Base-by-base conservation (phyloP, 2,888 invertebrate species). In the Anodontia alba region DNA sequence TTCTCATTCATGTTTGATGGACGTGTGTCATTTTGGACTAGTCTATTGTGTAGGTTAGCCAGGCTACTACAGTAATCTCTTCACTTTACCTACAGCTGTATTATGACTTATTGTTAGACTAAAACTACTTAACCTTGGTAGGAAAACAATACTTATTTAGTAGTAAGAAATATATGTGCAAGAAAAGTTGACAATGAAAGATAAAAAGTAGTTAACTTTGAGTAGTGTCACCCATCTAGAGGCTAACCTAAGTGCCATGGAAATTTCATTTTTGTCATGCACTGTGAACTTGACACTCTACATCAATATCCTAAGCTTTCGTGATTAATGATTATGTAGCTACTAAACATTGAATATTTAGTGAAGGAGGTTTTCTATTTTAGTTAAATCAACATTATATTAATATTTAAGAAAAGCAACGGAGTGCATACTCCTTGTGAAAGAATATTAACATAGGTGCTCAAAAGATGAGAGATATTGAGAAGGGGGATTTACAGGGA, bases 241-340 rank as follows among this genome's bases (percentile, higher is more conserved):
- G 84, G 88, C 78, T 80, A 81, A 86, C 86, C 91, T 80, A 92
- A 91, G 90, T 92, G 92, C 90, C 92, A 92, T 88, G 79, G 82
- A 88, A 87, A 90, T 91, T 91, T 91, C 90, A 91, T 91, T 91
- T 92, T 92, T 91, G 90, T 90, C 92, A 90, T 91, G 92, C 91
- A 90, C 90, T 87, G 90, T 90, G 90, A 90, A 89, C 88, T 87
- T 91, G 91, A 92, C 92, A 91, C 87, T 89, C 89, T 89, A 90
- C 92, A 92, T 92, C 92, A 92, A 92, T 92, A 92, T 90, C 91
- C 90, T 87, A 89, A 88, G 87, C 89, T 90, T 83, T 85, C 86
- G 89, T 90, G 90, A 89, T 90, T 89, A 91, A 90, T 90, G 90
- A 88, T 89, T 88, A 85, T 78, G 70, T 77, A 81, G 81, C 81